Conservation (phyloP, 92 coral and sea anemone species). For the Porites evermanni region DNA sequence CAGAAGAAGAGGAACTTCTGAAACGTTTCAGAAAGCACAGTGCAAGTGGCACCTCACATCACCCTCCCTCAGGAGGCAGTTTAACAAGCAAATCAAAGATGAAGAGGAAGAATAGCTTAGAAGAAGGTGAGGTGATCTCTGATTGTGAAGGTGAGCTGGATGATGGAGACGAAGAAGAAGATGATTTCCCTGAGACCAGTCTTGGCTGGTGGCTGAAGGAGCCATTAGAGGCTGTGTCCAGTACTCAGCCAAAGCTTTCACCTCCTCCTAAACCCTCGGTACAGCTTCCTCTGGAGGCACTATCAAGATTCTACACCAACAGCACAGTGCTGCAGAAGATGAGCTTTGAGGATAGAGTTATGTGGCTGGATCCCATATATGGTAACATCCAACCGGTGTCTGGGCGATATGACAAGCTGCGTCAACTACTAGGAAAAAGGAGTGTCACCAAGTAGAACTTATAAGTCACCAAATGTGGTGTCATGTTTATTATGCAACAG, state of each 20-base stretch:
- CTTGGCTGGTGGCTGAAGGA: constrained; percentile 92
- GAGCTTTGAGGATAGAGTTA: constrained; percentile 87
- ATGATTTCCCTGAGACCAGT: constrained; percentile 21
- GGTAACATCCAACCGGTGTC: constrained; percentile 95
- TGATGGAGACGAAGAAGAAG: constrained; percentile 42
- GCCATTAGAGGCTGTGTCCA: constrained; percentile 62
- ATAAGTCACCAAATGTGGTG: background rate
- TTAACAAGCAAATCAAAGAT: constrained; percentile 22
- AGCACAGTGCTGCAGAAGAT: constrained; percentile 83
- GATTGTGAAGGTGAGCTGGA: constrained; percentile 55
- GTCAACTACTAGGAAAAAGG: constrained; percentile 79
- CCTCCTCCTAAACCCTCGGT: constrained; percentile 92
- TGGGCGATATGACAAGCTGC: constrained; percentile 91
- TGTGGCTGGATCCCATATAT: constrained; percentile 98
- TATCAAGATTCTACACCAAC: constrained; percentile 88
- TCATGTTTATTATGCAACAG: background rate
- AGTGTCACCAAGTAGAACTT: constrained; percentile 23
- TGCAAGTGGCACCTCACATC: background rate
- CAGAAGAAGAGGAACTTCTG: constrained; percentile 70
- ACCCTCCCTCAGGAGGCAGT: background rate
- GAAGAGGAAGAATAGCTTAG: constrained; percentile 31
- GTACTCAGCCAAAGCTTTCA: constrained; percentile 49
- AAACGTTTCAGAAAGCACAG: constrained; percentile 57
- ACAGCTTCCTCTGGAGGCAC: constrained; percentile 87
- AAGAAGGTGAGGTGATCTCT: constrained; percentile 61